phyloP scores from a whole-genome alignment of 1,140 invertebrate species.

The Listronotus bonariensis region DNA sequence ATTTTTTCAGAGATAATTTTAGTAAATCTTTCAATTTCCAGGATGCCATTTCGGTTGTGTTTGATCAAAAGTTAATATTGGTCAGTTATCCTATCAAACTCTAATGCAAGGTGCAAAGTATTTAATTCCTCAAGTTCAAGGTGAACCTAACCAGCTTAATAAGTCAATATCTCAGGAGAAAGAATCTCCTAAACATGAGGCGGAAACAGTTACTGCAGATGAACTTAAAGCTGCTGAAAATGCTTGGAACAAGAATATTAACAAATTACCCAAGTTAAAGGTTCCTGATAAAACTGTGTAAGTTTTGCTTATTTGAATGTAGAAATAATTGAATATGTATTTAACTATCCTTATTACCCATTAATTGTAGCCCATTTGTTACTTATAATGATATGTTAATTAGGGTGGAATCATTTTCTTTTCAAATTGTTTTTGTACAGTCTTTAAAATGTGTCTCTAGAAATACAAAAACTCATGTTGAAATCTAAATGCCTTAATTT shows the following conservation, averaged over 20 bases:
- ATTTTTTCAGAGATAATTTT: too few species aligned
- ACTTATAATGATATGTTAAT: too few species aligned
- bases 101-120: constrained; percentile 57
- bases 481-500: too few species aligned
- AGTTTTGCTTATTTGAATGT: constrained; percentile 36
- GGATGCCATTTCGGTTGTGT: constrained; percentile 52
- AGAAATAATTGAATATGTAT: too few species aligned
- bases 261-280: constrained; percentile 55
- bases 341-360: too few species aligned
- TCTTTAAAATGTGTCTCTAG: too few species aligned
- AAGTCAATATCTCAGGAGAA: constrained; percentile 27
- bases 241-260: constrained; percentile 61
- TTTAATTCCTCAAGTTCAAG: constrained; percentile 36
- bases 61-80: constrained; percentile 49
- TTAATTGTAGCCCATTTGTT: too few species aligned
- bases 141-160: constrained; percentile 5
- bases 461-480: too few species aligned
- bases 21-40: constrained; percentile 40
- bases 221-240: constrained; percentile 65
- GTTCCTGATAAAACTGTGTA: constrained; percentile 58
- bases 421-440: too few species aligned
- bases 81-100: constrained; percentile 53
- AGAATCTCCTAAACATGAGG: constrained; percentile 44
- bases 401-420: too few species aligned
- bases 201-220: constrained; percentile 59